Conservation (phyloP, 2,797 vertebrate genomes). For the Peromyscus eremicus region DNA sequence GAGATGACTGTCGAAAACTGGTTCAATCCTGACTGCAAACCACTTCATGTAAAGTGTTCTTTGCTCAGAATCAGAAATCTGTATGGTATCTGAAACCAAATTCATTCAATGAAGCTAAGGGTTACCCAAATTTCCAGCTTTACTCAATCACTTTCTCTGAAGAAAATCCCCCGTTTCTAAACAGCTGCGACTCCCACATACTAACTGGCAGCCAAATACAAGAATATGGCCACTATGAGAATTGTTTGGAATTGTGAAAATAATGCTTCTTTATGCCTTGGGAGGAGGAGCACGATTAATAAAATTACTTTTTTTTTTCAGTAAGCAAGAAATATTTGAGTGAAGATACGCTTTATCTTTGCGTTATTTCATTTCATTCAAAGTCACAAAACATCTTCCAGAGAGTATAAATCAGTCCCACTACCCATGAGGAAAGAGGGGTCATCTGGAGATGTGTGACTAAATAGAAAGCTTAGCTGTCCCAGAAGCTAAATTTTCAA, state of each 20-base stretch:
- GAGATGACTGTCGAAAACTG: neutral
- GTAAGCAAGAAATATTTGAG: neutral
- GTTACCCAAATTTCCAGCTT: neutral
- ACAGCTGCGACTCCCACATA: neutral
- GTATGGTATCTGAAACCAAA: neutral
- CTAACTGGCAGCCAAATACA: neutral
- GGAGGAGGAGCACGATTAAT: slow-evolving; percentile 13
- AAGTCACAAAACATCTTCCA: neutral
- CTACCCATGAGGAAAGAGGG: neutral
- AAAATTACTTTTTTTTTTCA: neutral
- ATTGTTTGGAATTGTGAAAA: neutral
- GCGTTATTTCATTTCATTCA: neutral
- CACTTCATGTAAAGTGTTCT: neutral
- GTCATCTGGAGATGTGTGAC: neutral
- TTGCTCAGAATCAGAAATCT: slow-evolving; percentile 5
- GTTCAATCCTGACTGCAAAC: neutral
- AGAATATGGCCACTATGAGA: neutral
- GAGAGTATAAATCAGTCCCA: neutral
- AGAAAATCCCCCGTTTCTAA: neutral
- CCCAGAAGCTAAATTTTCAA: slow-evolving; percentile 45
- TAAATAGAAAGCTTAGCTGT: slow-evolving; percentile 9
- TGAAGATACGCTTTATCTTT: slow-evolving; percentile 3
- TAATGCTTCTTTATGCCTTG: neutral
- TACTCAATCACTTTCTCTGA: neutral
- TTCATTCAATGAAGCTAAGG: slow-evolving; percentile 34